Base-by-base conservation (phyloP, 2,888 invertebrate species). In the Yponomeuta cagnagella region DNA sequence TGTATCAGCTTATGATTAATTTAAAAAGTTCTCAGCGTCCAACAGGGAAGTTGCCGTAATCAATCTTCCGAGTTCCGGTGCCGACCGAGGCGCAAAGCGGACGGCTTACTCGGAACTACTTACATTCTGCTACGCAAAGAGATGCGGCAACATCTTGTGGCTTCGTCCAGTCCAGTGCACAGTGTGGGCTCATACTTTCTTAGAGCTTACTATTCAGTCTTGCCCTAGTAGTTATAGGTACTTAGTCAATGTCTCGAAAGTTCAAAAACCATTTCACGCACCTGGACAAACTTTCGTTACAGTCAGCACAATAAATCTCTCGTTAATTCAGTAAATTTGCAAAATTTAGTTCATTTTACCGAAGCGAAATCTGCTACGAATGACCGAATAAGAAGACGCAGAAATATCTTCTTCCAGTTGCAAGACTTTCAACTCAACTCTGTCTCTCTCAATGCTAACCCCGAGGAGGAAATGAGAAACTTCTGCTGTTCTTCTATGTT, bases 1-100 rank as follows among this genome's bases (percentile, higher is more conserved):
- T 23, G 23, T 23, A 23, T 23, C 23, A 23, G 23, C 70, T 69
- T 72, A 72, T 73, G 74, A 74, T 74, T 74, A 73, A 74, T 74
- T 73, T 69, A 69, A 71, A 74, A 74, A 74, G 70, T 74, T 74
- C 33, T n/a, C 30, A 66, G 37, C 66, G 33, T 15, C 66, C 64
- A 48, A 65, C 33, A 30, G n/a, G 48, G 31, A 68, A 70, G 68
- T 71, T 63, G 15, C 70, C 65, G 72, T 65, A 48, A 74, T 74
- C 74, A 74, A 74, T 74, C 73, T 70, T 69, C 70, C 64, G 64
- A 70, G 33, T 33, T 33, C 33, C 33, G 33, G 33, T 33, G 33
- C 37, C 33, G n/a, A 63, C 23, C 23, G 63, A 48, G 33, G 64
- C 70, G 72, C 64, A 8, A 72, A 72, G 70, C 69, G 67, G 12